Conservation (phyloP, 2,797 vertebrate genomes). For the Percopsis omiscomaycus region DNA sequence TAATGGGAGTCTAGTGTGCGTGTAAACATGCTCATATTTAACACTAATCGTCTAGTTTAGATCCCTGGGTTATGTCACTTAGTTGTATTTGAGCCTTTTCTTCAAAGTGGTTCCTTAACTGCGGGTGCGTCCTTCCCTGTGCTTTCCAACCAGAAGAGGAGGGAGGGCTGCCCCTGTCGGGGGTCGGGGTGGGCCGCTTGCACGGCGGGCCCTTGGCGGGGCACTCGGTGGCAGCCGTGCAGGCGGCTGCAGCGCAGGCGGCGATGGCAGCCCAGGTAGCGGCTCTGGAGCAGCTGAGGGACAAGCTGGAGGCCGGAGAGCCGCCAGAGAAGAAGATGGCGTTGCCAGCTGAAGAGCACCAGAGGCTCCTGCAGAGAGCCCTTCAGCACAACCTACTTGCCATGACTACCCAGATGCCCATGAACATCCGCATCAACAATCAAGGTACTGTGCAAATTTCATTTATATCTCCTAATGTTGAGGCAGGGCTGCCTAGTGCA, state of each 20-base stretch:
- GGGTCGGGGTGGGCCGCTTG: conserved; percentile 69
- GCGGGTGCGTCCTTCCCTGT: conserved; percentile 1
- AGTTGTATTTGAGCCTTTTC: not conserved
- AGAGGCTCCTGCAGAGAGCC: conserved; percentile 89
- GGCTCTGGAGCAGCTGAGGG: conserved; percentile 92
- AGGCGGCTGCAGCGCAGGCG: conserved; percentile 80
- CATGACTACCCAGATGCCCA: conserved; percentile 93
- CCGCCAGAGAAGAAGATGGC: conserved; percentile 96
- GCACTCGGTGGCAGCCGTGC: conserved; percentile 85
- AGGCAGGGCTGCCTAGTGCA: too few species aligned
- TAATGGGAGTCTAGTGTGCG: too few species aligned
- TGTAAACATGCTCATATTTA: too few species aligned
- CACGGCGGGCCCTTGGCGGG: conserved; percentile 75
- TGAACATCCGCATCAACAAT: conserved; percentile 97
- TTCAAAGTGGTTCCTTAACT: conserved; percentile 1
- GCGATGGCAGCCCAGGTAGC: conserved; percentile 88
- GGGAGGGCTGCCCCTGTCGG: conserved; percentile 72
- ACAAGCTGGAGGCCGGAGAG: conserved; percentile 92
- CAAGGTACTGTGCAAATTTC: conserved; percentile 77
- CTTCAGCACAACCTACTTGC: conserved; percentile 96
- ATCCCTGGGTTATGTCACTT: not conserved
- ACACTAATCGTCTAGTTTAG: not conserved
- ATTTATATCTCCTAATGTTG: too few species aligned
- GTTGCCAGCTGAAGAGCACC: conserved; percentile 87
- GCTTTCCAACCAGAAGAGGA: conserved; percentile 82